phyloP scores from a whole-genome alignment of 53 echinoderm and acorn worm species.

The Crossaster papposus region DNA sequence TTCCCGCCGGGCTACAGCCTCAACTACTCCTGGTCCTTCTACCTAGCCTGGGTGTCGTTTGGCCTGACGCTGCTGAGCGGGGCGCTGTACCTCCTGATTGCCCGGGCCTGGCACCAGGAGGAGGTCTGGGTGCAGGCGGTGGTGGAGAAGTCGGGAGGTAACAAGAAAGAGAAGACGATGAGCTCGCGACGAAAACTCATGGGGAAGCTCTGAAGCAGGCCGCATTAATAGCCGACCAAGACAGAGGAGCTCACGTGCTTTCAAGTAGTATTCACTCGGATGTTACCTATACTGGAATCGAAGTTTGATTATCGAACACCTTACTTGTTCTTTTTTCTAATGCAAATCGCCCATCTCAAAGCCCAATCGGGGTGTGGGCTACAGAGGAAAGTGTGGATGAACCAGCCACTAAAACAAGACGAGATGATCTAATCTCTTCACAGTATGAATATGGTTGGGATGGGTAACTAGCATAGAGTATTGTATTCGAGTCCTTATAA shows the following conservation, averaged over 20 bases:
- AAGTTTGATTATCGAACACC: too few relatives aligned
- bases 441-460: too few relatives aligned
- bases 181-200: constrained; percentile 61
- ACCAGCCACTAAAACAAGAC: too few relatives aligned
- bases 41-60: constrained; percentile 83
- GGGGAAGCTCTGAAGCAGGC: constrained; percentile 54
- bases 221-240: too few relatives aligned
- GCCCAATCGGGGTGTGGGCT: too few relatives aligned
- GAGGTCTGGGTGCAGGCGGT: constrained; percentile 80
- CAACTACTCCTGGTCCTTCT: constrained; percentile 91
- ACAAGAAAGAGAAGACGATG: constrained; percentile 54
- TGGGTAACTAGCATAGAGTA: too few relatives aligned
- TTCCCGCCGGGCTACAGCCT: constrained; percentile 73
- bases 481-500: too few relatives aligned
- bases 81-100: constrained; percentile 83
- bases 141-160: constrained; percentile 61
- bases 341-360: too few relatives aligned
- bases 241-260: neutral
- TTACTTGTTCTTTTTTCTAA: too few relatives aligned
- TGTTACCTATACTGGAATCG: too few relatives aligned
- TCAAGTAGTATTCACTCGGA: neutral
- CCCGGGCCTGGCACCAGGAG: constrained; percentile 86
- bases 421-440: too few relatives aligned
- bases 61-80: constrained; percentile 78
- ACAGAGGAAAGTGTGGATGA: too few relatives aligned